Conservation (phyloP, 2,113 vertebrate species). For the Struthio camelus region DNA sequence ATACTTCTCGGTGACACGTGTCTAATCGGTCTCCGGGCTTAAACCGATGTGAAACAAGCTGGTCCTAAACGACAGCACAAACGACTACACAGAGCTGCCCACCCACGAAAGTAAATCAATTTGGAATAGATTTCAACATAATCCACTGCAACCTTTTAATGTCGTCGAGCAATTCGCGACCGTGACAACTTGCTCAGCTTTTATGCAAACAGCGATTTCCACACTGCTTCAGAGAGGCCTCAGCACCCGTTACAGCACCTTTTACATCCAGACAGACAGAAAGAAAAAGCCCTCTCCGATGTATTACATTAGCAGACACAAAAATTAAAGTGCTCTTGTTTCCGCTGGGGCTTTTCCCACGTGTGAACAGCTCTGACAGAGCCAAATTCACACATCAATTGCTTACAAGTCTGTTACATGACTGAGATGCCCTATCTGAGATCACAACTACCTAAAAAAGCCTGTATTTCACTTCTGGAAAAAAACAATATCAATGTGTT, state of each 20-base stretch:
- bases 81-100: not conserved
- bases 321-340: not conserved
- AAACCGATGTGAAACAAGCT: not conserved
- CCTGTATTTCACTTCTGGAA: slow-evolving; percentile 7
- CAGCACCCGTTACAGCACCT: not conserved
- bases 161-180: not conserved
- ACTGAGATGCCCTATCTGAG: not conserved
- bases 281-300: not conserved
- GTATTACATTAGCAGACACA: not conserved
- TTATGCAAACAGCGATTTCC: slow-evolving; percentile 35
- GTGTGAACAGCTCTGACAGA: not conserved
- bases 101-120: not conserved
- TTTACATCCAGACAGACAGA: not conserved
- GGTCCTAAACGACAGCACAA: not conserved
- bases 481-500: not conserved
- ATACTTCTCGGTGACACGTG: not conserved
- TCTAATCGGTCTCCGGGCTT: accelerated
- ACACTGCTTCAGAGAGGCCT: slow-evolving; percentile 40
- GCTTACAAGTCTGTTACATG: not conserved
- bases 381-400: not conserved
- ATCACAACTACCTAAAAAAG: not conserved
- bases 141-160: not conserved
- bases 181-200: slow-evolving; percentile 6
- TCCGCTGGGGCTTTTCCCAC: not conserved
- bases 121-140: not conserved